phyloP scores from a whole-genome alignment of 2,797 vertebrate species.

The Psittacula echo region DNA sequence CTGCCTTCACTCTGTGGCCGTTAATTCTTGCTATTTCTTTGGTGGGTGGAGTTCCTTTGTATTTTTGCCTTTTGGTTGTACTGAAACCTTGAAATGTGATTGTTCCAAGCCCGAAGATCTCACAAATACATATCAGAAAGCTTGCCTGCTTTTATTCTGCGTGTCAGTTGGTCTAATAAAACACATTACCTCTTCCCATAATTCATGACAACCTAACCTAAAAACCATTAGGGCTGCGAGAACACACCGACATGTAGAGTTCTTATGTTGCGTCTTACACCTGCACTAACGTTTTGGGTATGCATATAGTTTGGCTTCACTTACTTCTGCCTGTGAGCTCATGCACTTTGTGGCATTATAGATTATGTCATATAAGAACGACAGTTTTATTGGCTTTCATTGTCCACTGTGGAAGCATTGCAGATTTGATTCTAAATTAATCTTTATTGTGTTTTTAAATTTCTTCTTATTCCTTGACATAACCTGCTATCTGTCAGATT shows the following conservation, averaged over 20 bases:
- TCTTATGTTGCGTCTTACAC: rapidly evolving
- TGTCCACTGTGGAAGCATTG: conserved; percentile 36
- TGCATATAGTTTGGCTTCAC: not conserved
- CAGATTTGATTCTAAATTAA: conserved; percentile 55
- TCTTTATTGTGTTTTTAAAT: conserved; percentile 65
- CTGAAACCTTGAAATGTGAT: not conserved
- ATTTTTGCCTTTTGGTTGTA: not conserved
- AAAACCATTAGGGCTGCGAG: not conserved
- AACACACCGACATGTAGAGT: not conserved
- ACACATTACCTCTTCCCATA: not conserved
- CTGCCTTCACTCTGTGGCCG: not conserved
- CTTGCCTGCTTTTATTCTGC: not conserved
- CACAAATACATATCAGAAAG: not conserved
- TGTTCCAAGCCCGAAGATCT: not conserved
- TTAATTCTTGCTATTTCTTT: conserved; percentile 39
- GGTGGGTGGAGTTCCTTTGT: conserved; percentile 38
- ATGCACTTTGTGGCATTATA: not conserved
- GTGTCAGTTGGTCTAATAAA: not conserved
- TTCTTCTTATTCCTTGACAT: conserved; percentile 57
- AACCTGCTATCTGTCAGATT: conserved; percentile 54
- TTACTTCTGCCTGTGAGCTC: not conserved
- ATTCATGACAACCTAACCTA: not conserved
- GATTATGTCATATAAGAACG: conserved; percentile 35
- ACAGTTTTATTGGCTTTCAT: conserved; percentile 68
- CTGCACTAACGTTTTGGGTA: not conserved